These are phyloP conservation scores for Druon quercuslanigerum DNA, from an alignment of 1,140 invertebrate genomes.

Conservation along the genomic window DNA sequence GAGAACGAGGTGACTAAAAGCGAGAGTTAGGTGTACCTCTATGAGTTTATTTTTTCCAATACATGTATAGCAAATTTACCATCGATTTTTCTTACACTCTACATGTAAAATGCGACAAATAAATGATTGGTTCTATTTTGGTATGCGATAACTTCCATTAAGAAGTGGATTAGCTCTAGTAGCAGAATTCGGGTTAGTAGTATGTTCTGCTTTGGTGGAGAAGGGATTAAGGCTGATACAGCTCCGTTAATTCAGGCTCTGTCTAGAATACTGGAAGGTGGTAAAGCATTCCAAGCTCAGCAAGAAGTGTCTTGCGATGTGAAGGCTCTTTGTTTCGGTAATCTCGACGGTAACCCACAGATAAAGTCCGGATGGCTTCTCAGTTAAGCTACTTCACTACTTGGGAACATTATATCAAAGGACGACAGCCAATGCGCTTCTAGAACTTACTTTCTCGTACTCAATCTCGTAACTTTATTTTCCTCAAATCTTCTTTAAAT, in stretches of 20 bases:
- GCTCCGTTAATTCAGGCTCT: constrained; percentile 5
- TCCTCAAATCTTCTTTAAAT: not conserved
- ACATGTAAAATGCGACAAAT: no score
- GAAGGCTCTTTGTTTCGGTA: constrained; percentile 23
- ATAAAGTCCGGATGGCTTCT: constrained; percentile 11
- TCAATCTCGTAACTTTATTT: not conserved
- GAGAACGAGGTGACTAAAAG: no score
- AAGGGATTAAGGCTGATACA: not conserved
- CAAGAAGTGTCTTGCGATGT: constrained; percentile 22
- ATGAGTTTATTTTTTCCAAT: no score
- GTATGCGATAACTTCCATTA: no score
- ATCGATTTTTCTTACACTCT: no score
- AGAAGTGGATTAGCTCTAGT: no score
- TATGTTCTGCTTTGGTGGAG: constrained; percentile 2
- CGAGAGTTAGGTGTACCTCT: no score
- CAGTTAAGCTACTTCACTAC: constrained; percentile 22
- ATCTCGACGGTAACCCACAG: constrained; percentile 20
- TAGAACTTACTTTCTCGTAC: not conserved
- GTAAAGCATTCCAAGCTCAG: constrained; percentile 15
- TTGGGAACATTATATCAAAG: constrained; percentile 16
- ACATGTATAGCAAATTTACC: no score
- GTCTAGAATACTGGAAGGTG: not conserved
- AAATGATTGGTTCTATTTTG: no score
- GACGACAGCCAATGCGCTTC: constrained; percentile 11
- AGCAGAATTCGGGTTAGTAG: not conserved